Evolutionary conservation across 2,888 invertebrate species (phyloP).

Genomic region (Stegophylla sp.): DNA sequence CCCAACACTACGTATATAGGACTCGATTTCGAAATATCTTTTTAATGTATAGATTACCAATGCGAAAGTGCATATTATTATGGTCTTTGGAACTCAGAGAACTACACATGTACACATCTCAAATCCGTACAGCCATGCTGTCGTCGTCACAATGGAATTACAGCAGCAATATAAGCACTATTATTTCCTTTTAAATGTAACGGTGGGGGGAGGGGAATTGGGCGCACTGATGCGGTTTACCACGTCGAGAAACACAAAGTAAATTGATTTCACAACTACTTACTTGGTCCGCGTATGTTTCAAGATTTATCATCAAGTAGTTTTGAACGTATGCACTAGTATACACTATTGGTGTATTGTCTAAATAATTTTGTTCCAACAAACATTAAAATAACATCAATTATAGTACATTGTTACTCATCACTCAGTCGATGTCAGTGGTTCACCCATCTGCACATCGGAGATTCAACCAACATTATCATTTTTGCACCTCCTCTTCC

Average conservation of each 20-base stretch:
- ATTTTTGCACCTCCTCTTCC: neutral
- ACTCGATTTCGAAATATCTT: neutral
- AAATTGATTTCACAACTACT: slow-evolving; percentile 13
- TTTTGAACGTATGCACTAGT: neutral
- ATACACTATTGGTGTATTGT: neutral
- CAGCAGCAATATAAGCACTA: neutral
- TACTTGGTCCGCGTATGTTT: neutral
- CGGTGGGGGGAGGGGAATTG: too few relatives aligned
- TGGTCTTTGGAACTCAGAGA: slow-evolving; percentile 4
- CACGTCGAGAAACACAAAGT: neutral
- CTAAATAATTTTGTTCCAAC: slow-evolving; percentile 2
- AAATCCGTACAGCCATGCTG: neutral
- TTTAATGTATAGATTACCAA: slow-evolving; percentile 1
- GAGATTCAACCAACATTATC: neutral
- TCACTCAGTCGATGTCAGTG: neutral
- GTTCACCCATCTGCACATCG: neutral
- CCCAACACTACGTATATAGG: too few relatives aligned
- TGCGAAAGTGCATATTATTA: slow-evolving; percentile 14
- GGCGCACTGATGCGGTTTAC: neutral
- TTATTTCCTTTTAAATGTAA: slow-evolving; percentile 31
- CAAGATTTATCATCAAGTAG: slow-evolving; percentile 1
- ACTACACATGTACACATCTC: neutral
- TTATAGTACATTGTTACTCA: neutral
- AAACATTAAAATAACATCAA: slow-evolving; percentile 14
- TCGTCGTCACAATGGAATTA: slow-evolving; percentile 24